phyloP scores from a whole-genome alignment of 2,113 vertebrate genomes.

The Hypomesus transpacificus region DNA sequence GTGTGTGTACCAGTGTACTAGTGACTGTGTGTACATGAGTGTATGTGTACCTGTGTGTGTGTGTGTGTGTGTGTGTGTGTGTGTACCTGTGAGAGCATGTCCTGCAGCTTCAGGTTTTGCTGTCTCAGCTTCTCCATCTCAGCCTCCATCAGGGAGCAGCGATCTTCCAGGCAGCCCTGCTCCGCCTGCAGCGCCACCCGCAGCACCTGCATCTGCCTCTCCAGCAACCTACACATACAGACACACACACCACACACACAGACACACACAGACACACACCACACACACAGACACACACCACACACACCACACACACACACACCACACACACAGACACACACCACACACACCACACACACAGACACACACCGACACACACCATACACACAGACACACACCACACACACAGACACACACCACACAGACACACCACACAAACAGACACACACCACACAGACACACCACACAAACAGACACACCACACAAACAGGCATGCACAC shows the following conservation, averaged over 20 bases:
- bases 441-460: too few relatives aligned
- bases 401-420: too few relatives aligned
- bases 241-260: neutral
- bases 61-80: neutral
- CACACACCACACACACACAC: too few relatives aligned
- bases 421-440: too few relatives aligned
- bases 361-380: too few relatives aligned
- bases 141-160: slow-evolving; percentile 70
- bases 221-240: slow-evolving; percentile 68
- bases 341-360: too few relatives aligned
- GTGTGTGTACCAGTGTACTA: slow-evolving; percentile 39
- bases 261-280: neutral
- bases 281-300: too few relatives aligned
- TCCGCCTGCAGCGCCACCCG: slow-evolving; percentile 71
- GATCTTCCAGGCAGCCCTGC: slow-evolving; percentile 70
- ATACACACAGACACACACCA: too few relatives aligned
- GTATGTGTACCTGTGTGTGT: neutral
- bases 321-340: too few relatives aligned
- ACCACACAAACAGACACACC: too few relatives aligned
- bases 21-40: neutral
- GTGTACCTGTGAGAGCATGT: slow-evolving; percentile 61
- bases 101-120: slow-evolving; percentile 69
- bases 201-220: slow-evolving; percentile 71
- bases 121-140: slow-evolving; percentile 68
- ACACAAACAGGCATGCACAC: neutral